Percentiles rank a stretch among this genome's conserved stretches.
phyloP scores from a whole-genome alignment of 2,797 vertebrate genomes.

The Gallirallus australis region DNA sequence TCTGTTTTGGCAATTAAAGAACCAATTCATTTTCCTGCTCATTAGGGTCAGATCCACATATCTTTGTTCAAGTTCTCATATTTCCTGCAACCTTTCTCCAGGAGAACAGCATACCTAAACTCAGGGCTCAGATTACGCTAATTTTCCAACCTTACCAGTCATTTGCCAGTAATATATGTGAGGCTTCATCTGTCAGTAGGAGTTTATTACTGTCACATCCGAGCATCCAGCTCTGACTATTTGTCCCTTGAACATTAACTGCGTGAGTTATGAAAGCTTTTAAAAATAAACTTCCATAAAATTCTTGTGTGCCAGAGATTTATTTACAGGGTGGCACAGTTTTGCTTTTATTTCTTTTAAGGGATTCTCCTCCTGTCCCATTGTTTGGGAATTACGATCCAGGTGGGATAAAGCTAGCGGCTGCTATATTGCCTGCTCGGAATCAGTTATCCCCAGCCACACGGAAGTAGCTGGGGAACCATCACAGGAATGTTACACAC shows the following conservation, averaged over 20 bases:
- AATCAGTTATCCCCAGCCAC: not conserved
- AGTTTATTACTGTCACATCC: not conserved
- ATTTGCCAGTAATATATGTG: not conserved
- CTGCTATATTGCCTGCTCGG: not conserved
- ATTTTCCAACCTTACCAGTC: not conserved
- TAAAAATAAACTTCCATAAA: constrained; percentile 2
- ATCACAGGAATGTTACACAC: not conserved
- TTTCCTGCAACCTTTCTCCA: not conserved
- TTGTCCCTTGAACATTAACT: not conserved
- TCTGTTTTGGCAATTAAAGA: not conserved
- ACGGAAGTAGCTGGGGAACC: not conserved
- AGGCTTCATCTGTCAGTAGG: not conserved
- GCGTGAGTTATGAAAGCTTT: not conserved
- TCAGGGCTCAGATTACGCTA: not conserved
- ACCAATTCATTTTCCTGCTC: not conserved
- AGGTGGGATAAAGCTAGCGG: not conserved
- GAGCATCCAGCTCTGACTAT: not conserved
- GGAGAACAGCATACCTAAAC: not conserved
- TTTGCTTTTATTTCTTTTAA: not conserved
- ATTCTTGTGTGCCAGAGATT: not conserved
- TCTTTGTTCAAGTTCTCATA: not conserved
- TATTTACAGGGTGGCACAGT: not conserved
- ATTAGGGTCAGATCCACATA: not conserved
- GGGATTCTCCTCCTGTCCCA: not conserved
- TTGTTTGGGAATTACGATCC: not conserved